Conservation (phyloP, 2,888 invertebrate species). For the Leptogaster cylindrica region DNA sequence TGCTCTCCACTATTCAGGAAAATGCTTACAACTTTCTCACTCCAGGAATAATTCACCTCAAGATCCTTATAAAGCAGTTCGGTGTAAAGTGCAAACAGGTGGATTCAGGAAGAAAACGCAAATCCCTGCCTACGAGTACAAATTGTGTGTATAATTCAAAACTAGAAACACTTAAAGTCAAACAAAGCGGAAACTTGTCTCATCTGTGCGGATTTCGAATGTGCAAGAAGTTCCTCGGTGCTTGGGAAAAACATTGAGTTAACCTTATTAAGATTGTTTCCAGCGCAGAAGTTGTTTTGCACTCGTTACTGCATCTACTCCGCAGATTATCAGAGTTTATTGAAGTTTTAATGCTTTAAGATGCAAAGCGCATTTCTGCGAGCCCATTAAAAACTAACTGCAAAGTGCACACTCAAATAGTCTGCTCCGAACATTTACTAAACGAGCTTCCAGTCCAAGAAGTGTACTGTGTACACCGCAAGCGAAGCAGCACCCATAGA, state of each 20-base stretch:
- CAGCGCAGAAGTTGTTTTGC: conserved; percentile 7
- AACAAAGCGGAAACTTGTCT: conserved; percentile 20
- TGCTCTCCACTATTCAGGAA: too few relatives aligned
- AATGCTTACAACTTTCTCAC: too few relatives aligned
- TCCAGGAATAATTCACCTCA: background rate
- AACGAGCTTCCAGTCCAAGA: background rate
- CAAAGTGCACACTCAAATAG: conserved; percentile 19
- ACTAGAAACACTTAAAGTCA: conserved; percentile 26
- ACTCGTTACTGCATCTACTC: background rate
- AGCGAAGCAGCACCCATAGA: background rate
- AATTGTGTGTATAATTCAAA: conserved; percentile 32
- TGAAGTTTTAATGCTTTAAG: conserved; percentile 20
- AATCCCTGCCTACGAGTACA: background rate
- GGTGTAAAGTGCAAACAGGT: conserved; percentile 2
- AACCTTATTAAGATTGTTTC: conserved; percentile 26
- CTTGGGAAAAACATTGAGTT: conserved; percentile 33
- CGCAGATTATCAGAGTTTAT: background rate
- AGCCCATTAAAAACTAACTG: conserved; percentile 26
- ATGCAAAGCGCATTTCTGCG: conserved; percentile 14
- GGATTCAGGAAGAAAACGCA: conserved; percentile 6
- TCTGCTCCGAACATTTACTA: conserved; percentile 7
- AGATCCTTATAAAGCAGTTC: background rate
- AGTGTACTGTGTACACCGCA: conserved; percentile 1
- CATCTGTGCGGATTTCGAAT: background rate
- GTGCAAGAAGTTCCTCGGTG: conserved; percentile 2